Conservation (phyloP, 2,113 vertebrate genomes). For the Hipposideros armiger region DNA sequence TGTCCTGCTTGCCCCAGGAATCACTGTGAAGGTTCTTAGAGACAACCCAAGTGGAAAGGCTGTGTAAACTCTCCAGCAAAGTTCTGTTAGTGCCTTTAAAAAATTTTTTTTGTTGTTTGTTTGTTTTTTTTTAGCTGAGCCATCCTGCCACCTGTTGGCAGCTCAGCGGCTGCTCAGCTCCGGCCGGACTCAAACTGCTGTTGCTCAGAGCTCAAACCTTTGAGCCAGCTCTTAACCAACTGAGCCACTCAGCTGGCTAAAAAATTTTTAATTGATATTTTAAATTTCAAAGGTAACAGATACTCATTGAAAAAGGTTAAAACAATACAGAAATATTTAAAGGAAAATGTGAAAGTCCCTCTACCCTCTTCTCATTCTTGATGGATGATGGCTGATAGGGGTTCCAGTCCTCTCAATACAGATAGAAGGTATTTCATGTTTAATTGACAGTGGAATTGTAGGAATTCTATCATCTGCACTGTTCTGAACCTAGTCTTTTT, state of each 20-base stretch:
- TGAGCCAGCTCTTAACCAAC: too few species aligned
- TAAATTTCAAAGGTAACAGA: constrained; percentile 41
- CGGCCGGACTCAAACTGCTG: too few species aligned
- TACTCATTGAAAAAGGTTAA: not conserved
- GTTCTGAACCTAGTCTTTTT: not conserved
- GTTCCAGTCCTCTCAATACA: not conserved
- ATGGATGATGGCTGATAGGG: not conserved
- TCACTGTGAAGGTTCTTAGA: not conserved
- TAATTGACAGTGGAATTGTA: not conserved
- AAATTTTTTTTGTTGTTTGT: too few species aligned
- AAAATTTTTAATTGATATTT: not conserved
- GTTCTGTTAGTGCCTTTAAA: not conserved
- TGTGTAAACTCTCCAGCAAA: not conserved
- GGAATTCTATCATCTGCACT: not conserved
- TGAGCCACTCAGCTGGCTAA: too few species aligned
- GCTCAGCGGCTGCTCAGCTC: too few species aligned
- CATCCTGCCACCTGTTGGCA: too few species aligned
- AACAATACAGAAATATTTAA: not conserved
- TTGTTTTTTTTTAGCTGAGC: too few species aligned
- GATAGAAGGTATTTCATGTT: not conserved
- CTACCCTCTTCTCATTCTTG: not conserved
- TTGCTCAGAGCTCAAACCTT: too few species aligned
- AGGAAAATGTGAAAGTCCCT: not conserved
- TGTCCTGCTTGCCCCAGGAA: not conserved
- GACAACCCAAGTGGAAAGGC: too few species aligned